phyloP scores from a whole-genome alignment of 2,797 vertebrate genomes.

The Poliocrania exsul region DNA sequence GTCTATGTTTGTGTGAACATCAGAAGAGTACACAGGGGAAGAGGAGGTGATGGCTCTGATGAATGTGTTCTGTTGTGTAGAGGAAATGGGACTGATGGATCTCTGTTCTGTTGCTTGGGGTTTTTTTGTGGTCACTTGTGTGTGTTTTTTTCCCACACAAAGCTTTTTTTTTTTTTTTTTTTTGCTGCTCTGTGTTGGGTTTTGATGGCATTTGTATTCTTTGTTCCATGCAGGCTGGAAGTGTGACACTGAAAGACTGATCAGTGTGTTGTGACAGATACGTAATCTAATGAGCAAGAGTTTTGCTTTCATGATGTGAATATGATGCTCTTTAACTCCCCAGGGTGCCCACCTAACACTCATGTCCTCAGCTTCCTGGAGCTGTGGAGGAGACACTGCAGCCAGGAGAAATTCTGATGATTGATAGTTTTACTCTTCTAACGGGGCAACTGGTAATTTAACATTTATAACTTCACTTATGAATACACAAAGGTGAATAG shows the following conservation, averaged over 20 bases:
- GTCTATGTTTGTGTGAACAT: background rate
- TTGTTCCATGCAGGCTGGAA: background rate
- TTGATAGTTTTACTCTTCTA: background rate
- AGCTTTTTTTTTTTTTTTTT: background rate
- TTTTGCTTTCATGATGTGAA: background rate
- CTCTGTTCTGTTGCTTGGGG: background rate
- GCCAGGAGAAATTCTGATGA: background rate
- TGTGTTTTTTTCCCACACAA: rapidly evolving
- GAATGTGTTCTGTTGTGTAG: background rate
- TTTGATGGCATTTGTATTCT: background rate
- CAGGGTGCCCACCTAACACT: background rate
- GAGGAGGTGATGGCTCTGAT: rapidly evolving
- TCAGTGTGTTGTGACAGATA: background rate
- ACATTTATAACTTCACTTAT: background rate
- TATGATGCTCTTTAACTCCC: background rate
- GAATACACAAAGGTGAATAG: background rate
- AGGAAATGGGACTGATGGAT: rapidly evolving
- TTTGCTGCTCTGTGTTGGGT: background rate
- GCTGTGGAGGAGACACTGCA: background rate
- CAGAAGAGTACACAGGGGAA: rapidly evolving
- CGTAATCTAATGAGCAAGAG: background rate
- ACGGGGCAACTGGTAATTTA: background rate
- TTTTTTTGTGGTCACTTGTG: background rate
- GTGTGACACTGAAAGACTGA: background rate
- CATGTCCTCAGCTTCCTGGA: background rate